Percentiles rank a stretch among this genome's conserved stretches.
These are phyloP conservation scores for Ochotona curzoniae DNA, from an alignment of 2,113 vertebrate species.

Conservation along the genomic window DNA sequence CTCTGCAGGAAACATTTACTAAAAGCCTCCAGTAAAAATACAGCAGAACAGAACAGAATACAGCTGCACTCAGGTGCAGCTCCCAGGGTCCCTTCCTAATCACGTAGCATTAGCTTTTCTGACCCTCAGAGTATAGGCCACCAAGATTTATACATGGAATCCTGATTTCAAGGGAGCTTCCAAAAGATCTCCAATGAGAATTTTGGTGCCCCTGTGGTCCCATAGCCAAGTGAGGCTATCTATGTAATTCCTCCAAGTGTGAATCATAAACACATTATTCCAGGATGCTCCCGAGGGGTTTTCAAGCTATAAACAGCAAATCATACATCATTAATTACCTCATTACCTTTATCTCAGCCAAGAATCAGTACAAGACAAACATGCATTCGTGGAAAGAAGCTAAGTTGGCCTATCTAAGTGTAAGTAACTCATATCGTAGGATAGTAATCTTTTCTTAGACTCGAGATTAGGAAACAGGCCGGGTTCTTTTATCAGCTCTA, in stretches of 20 bases:
- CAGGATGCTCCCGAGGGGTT: neutral
- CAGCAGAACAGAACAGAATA: neutral
- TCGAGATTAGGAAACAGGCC: neutral
- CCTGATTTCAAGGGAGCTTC: neutral
- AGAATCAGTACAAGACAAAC: neutral
- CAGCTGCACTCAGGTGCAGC: neutral
- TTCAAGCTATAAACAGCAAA: constrained; percentile 38
- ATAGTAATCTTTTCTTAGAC: neutral
- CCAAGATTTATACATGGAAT: neutral
- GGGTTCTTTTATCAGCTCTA: too few species aligned
- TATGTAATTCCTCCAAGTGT: neutral
- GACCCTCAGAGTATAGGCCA: neutral
- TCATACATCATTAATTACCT: constrained; percentile 25
- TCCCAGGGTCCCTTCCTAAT: neutral
- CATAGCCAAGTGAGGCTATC: neutral
- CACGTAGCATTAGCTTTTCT: neutral
- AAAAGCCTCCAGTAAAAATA: neutral
- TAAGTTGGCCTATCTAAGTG: neutral
- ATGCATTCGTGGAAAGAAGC: neutral
- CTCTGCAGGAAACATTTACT: neutral
- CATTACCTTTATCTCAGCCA: constrained; percentile 8
- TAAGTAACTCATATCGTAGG: neutral
- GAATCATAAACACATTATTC: neutral
- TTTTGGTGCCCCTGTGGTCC: neutral
- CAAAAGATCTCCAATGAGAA: neutral